Evolutionary conservation across 2,797 vertebrate genomes (phyloP).

Genomic region (Etheostoma nigrum): DNA sequence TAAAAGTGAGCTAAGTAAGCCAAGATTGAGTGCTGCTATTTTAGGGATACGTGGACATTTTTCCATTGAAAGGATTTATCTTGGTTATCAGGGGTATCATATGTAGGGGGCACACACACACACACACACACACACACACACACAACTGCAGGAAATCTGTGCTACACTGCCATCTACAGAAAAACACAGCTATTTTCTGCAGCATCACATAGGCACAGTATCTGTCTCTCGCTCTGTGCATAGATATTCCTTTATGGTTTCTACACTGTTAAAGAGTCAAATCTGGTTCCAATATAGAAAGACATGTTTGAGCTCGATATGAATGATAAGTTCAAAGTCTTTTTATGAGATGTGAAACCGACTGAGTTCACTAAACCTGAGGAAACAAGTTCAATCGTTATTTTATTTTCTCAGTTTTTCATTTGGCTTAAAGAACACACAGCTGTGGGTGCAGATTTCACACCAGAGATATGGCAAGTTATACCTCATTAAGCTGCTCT

Average conservation of each 20-base stretch:
- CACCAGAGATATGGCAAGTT: no score
- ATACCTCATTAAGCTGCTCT: neutral
- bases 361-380: neutral
- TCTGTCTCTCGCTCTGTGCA: neutral
- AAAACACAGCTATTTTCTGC: slow-evolving; percentile 31
- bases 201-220: slow-evolving; percentile 17
- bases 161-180: slow-evolving; percentile 83
- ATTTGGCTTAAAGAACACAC: neutral
- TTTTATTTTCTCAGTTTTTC: neutral
- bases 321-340: neutral
- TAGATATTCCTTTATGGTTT: neutral
- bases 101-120: neutral
- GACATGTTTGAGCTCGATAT: neutral
- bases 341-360: neutral
- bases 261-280: neutral
- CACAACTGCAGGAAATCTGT: slow-evolving; percentile 50
- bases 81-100: slow-evolving; percentile 38
- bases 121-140: slow-evolving; percentile 1
- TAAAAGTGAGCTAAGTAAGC: slow-evolving; percentile 23
- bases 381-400: neutral
- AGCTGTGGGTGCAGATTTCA: neutral
- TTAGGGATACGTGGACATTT: slow-evolving; percentile 28
- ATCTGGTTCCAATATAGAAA: neutral
- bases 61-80: slow-evolving; percentile 56
- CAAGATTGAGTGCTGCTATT: slow-evolving; percentile 30